Evolutionary conservation across 1,140 invertebrate genomes (phyloP), one percentile per base, ranked within the genome.

Genomic region (Propsilocerus akamusi): DNA sequence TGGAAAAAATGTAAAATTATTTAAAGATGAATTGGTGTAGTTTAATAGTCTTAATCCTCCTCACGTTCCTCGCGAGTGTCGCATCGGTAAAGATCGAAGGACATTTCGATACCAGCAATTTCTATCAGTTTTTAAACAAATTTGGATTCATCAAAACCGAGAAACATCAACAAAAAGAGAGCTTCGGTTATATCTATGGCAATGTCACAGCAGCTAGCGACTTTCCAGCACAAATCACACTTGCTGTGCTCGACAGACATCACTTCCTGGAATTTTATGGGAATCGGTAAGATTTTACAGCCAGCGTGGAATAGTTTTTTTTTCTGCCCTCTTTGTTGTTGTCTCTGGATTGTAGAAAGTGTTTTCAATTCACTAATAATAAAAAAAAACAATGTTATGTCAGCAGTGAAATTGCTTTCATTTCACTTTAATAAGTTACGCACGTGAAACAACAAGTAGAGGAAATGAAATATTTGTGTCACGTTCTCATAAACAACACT

Each of bases 71-170:
- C 17, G 14, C 14, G 34, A 41, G 8, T 8, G 22, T 4, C 12
- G 17, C 10, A 20, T n/a, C 12, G 4, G 5, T 41, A 20, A n/a
- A 8, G 22, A 17, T 41, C 10, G 34, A 41, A 50, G 82, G 82
- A 25, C 74, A 70, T 2, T 84, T 81, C 60, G 69, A 75, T 51
- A 77, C 76, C 2, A 68, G 70, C 4, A 77, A 87, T 30, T 95
- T 94, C 65, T 95, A 94, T 63, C 78, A 83, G 60, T 94, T 96
- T 68, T 70, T 97, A 26, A 75, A 87, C 3, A 96, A 96, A 68
- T 97, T 96, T 67, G 93, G 92, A 50, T 91, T 97, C 65, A 90
- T 96, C 69, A 93, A 96, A 68, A 94, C 91, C n/a, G 86, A 93
- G 64, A 73, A 77, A 22, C 77, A 86, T 63, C 75, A 81, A 55